Conservation (phyloP, 2,797 vertebrate species). For the Chelonia mydas region DNA sequence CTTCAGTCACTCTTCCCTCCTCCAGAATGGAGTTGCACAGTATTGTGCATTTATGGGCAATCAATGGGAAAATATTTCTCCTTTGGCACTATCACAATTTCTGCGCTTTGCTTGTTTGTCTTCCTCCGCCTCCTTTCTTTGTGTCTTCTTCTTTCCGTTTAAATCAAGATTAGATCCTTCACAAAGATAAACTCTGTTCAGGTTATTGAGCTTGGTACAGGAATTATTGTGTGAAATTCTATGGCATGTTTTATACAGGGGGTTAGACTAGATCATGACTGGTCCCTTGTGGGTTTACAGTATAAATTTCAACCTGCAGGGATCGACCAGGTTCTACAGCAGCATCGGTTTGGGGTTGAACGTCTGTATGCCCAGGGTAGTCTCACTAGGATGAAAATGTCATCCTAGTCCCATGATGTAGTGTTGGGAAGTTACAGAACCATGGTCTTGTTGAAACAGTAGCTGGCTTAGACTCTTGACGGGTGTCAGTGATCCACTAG, state of each 20-base stretch:
- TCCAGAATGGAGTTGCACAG: neutral
- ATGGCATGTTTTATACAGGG: accelerated
- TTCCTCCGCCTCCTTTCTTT: neutral
- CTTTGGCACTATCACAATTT: neutral
- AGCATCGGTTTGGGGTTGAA: accelerated
- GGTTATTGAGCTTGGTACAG: neutral
- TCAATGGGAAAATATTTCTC: neutral
- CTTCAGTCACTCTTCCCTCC: neutral
- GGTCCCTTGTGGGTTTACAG: too few species aligned
- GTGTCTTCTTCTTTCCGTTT: neutral
- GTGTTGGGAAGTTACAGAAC: neutral
- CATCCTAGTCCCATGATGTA: neutral
- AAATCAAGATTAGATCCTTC: neutral
- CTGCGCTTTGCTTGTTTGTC: neutral
- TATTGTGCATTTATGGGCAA: neutral
- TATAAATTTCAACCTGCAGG: neutral
- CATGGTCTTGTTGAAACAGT: neutral
- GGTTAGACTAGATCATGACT: too few species aligned
- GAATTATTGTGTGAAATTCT: accelerated
- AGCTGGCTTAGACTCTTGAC: neutral
- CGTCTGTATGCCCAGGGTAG: accelerated
- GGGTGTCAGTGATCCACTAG: neutral
- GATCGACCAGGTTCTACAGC: accelerated
- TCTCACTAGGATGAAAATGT: neutral
- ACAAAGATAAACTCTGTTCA: neutral